A percentile compares a stretch with the other conserved stretches of the same genome.
These are phyloP conservation scores for Conchocele bisecta DNA, from an alignment of 2,888 invertebrate genomes.

Conservation along the genomic window DNA sequence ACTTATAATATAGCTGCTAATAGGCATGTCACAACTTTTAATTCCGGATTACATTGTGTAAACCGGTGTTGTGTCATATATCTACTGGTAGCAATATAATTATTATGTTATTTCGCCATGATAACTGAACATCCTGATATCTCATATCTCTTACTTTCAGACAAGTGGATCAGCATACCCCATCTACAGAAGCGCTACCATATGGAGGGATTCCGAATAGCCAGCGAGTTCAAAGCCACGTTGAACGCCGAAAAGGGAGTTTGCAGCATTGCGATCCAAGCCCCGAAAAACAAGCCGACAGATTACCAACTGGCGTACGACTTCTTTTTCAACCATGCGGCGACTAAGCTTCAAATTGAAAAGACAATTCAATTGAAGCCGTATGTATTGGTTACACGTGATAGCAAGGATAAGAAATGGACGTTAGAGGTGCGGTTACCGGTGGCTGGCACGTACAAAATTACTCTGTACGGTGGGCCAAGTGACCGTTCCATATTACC, in stretches of 20 bases:
- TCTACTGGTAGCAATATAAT: too few species aligned
- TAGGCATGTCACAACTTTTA: too few species aligned
- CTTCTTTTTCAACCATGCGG: slow-evolving; percentile 37
- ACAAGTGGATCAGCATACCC: slow-evolving; percentile 47
- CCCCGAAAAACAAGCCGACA: slow-evolving; percentile 22
- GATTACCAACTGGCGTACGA: slow-evolving; percentile 51
- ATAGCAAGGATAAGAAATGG: slow-evolving; percentile 41
- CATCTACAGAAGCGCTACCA: slow-evolving; percentile 53
- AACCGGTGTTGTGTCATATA: too few species aligned
- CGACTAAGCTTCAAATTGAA: slow-evolving; percentile 26
- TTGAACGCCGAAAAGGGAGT: slow-evolving; percentile 48
- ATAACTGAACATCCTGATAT: too few species aligned
- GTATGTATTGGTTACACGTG: slow-evolving; percentile 48
- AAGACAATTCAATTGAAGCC: slow-evolving; percentile 39
- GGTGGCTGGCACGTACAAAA: slow-evolving; percentile 50
- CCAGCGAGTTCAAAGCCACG: slow-evolving; percentile 41
- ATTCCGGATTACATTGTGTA: too few species aligned
- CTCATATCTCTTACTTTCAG: too few species aligned
- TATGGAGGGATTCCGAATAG: slow-evolving; percentile 49
- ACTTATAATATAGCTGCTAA: too few species aligned
- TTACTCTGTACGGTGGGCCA: slow-evolving; percentile 51
- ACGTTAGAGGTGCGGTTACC: slow-evolving; percentile 55
- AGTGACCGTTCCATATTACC: slow-evolving; percentile 27
- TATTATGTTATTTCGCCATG: too few species aligned
- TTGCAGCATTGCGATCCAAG: slow-evolving; percentile 33